phyloP scores from a whole-genome alignment of 1,140 invertebrate species.

The Anastatus disparis region DNA sequence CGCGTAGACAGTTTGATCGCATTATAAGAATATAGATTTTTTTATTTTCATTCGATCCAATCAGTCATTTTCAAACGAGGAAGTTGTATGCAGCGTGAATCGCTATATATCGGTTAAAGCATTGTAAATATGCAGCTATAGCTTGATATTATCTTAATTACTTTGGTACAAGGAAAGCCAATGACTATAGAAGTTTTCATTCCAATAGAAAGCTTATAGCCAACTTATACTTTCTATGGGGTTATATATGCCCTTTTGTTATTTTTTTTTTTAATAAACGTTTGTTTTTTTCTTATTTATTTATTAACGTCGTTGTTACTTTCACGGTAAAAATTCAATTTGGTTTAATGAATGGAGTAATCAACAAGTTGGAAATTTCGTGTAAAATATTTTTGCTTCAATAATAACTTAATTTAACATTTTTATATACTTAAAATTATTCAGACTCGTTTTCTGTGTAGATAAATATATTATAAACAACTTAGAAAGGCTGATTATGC shows the following conservation, averaged over 20 bases:
- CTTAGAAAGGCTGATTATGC: too few relatives aligned
- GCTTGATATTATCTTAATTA: constrained; percentile 33
- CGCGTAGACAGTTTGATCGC: neutral
- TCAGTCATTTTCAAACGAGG: constrained; percentile 16
- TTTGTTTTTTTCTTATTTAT: neutral
- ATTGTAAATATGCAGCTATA: constrained; percentile 15
- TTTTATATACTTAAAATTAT: too few relatives aligned
- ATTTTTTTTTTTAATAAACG: neutral
- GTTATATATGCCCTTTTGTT: neutral
- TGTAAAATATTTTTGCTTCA: too few relatives aligned
- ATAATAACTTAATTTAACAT: too few relatives aligned
- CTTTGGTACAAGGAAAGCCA: neutral
- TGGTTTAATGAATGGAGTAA: too few relatives aligned
- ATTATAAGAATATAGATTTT: too few relatives aligned
- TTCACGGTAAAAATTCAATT: too few relatives aligned
- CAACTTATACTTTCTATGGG: constrained; percentile 18
- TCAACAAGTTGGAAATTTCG: too few relatives aligned
- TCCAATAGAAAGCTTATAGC: constrained; percentile 12
- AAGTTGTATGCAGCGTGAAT: constrained; percentile 23
- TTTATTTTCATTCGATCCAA: constrained; percentile 1
- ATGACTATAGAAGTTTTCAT: constrained; percentile 23
- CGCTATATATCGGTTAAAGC: constrained; percentile 10
- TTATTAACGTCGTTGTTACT: too few relatives aligned
- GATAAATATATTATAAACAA: too few relatives aligned
- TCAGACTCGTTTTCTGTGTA: too few relatives aligned